Percentiles rank a stretch among this genome's conserved stretches.
phyloP scores from a whole-genome alignment of 2,797 vertebrate genomes.

The Galago senegalensis region DNA sequence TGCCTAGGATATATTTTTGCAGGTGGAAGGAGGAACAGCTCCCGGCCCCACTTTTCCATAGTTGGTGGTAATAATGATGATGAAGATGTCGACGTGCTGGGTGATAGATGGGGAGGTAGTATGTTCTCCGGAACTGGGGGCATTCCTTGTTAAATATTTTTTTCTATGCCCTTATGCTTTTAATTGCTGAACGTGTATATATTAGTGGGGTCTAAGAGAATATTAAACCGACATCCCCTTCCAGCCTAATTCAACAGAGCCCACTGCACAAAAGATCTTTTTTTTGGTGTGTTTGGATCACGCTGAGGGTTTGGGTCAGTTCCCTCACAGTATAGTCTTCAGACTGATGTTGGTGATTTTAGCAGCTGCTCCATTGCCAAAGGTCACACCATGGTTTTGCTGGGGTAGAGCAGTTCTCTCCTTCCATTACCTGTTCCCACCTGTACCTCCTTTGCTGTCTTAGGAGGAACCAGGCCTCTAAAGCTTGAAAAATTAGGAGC shows the following conservation, averaged over 20 bases:
- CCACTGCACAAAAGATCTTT: background rate
- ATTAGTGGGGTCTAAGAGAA: constrained; percentile 5
- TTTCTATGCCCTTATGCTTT: background rate
- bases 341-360: background rate
- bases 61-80: background rate
- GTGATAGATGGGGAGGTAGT: background rate
- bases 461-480: constrained; percentile 21
- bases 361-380: background rate
- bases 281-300: background rate
- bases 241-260: background rate
- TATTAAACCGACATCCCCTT: background rate
- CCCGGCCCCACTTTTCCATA: background rate
- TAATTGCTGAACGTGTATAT: background rate
- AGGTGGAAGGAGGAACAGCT: background rate
- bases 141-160: constrained; percentile 35
- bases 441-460: background rate
- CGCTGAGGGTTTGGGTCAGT: background rate
- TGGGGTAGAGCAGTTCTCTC: background rate
- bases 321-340: background rate
- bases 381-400: background rate
- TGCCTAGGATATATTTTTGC: constrained; percentile 4
- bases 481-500: constrained; percentile 11
- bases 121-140: background rate
- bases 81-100: background rate
- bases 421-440: background rate